Evolutionary conservation across 2,113 vertebrate species (phyloP).

Genomic region (Nibea albiflora): DNA sequence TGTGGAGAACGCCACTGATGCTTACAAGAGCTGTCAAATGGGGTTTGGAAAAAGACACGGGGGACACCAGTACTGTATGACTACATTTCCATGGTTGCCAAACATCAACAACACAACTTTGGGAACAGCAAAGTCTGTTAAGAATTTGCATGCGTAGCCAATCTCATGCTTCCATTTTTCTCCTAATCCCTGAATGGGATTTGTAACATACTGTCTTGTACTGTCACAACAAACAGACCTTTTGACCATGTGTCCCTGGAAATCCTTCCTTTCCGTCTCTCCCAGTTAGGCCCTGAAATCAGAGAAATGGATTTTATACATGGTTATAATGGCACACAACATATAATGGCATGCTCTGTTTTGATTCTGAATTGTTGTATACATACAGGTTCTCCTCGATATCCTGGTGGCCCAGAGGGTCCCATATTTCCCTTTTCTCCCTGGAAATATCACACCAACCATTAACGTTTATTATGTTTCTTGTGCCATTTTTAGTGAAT

Average conservation of each 20-base stretch:
- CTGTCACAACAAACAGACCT: conserved; percentile 84
- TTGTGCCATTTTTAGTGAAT: neutral
- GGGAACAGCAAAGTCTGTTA: conserved; percentile 35
- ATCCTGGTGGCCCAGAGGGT: conserved; percentile 86
- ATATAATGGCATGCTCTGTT: neutral
- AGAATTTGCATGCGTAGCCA: conserved; percentile 42
- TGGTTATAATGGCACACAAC: neutral
- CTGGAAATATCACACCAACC: conserved; percentile 73
- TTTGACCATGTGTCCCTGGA: conserved; percentile 89
- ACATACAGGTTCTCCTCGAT: conserved; percentile 90
- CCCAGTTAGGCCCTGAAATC: conserved; percentile 89
- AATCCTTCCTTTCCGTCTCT: conserved; percentile 90
- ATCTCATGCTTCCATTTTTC: conserved; percentile 32
- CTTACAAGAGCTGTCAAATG: conserved; percentile 14
- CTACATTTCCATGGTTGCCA: conserved; percentile 56
- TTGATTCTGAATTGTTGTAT: conserved; percentile 24
- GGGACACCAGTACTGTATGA: conserved; percentile 45
- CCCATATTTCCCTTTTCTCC: conserved; percentile 92
- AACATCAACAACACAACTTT: conserved; percentile 47
- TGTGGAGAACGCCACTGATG: conserved; percentile 1
- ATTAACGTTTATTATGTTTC: neutral
- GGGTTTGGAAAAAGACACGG: conserved; percentile 19
- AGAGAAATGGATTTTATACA: conserved; percentile 2
- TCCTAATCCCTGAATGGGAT: conserved; percentile 28
- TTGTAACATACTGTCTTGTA: conserved; percentile 13